A percentile compares a stretch with the other conserved stretches of the same genome.
phyloP scores from a whole-genome alignment of 1,140 invertebrate species.

The Scylla paramamosain region DNA sequence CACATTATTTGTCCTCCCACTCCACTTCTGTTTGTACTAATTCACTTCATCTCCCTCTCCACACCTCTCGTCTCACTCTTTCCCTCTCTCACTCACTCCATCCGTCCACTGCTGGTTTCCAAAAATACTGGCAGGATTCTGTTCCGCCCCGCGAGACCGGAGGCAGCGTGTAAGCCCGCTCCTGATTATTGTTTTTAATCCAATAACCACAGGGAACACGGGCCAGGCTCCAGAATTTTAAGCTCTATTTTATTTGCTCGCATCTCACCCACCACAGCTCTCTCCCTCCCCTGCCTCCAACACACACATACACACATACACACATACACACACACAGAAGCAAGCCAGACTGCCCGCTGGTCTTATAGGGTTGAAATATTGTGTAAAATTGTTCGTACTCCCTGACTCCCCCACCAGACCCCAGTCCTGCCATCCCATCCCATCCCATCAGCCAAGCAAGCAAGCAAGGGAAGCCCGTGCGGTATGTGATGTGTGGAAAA shows the following conservation, averaged over 20 bases:
- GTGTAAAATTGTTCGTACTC: background rate
- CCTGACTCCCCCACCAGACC: background rate
- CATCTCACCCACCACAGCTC: background rate
- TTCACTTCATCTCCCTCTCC: too few species aligned
- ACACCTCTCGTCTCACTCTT: too few species aligned
- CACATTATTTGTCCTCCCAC: too few species aligned
- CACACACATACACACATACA: background rate
- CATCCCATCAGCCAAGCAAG: too few species aligned
- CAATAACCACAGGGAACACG: background rate
- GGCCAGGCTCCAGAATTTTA: conserved; percentile 1
- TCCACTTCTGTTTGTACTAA: too few species aligned
- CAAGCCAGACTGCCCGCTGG: background rate
- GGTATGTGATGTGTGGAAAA: background rate
- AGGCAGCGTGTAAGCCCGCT: background rate
- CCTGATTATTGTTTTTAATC: conserved; percentile 24
- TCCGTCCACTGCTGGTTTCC: background rate
- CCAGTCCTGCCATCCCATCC: too few species aligned
- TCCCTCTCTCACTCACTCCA: background rate
- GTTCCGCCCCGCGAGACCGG: background rate
- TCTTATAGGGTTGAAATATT: background rate
- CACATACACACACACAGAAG: background rate
- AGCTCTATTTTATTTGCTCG: conserved; percentile 13
- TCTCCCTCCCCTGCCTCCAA: too few species aligned
- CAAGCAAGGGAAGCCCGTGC: background rate
- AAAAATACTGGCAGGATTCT: background rate